Evolutionary conservation across 2,888 invertebrate genomes (phyloP), one percentile per base, ranked within the genome.

Genomic region (Sclerodermus sp.): DNA sequence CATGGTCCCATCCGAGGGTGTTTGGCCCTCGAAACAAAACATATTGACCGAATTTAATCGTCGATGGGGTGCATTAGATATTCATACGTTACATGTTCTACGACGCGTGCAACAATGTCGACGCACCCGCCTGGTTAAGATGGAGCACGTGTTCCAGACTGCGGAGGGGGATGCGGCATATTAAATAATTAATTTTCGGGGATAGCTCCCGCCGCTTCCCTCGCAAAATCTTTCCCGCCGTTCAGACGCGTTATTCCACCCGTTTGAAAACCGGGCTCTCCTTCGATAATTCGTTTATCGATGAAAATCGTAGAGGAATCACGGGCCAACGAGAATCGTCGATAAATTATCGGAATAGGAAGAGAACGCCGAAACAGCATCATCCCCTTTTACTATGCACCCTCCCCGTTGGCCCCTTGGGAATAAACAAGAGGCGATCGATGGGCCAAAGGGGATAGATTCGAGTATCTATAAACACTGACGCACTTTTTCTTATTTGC

Each of bases 11-110:
- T 23, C 3, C 23, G 8, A 8, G 4, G 8, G 4, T 8, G 36
- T 42, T 18, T 43, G 32, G 40, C 55, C 58, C 54, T 17, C 71
- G 71, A 76, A 76, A 76, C 76, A 77, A 77, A 77, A 76, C 76
- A 76, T 76, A 77, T 77, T 77, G 77, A 76, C 71, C 69, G 72
- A 75, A 77, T 76, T 76, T 76, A 76, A 76, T 76, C 76, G 72
- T 74, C 64, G 64, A 74, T 64, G 66, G 69, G 66, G 64, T 66
- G 68, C 71, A 74, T 76, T 76, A 74, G 73, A 75, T 75, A 77
- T 76, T 77, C 77, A 77, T 76, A 76, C 68, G 75, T 70, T 73
- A 69, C 71, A 68, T 68, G 68, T 66, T 66, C 65, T 61, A 54
- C 64, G 69, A 72, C 64, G 68, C 66, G 68, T 70, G 68, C 71